These are phyloP conservation scores for Aphelenchoides bicaudatus DNA, from an alignment of 2,888 invertebrate species.

Conservation along the genomic window DNA sequence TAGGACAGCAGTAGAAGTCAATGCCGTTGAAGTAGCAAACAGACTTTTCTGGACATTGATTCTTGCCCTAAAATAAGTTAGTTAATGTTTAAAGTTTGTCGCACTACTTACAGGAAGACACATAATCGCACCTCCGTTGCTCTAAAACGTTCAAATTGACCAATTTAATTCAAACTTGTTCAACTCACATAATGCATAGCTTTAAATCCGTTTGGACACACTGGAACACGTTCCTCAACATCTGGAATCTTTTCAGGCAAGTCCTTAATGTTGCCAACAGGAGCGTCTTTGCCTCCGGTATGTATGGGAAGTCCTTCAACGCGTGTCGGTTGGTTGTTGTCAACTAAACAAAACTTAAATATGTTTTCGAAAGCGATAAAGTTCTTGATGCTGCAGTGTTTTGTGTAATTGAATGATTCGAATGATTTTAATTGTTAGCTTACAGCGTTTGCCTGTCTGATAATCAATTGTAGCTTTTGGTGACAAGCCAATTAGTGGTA, in stretches of 20 bases:
- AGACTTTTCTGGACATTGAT: conserved; percentile 55
- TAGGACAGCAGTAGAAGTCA: conserved; percentile 60
- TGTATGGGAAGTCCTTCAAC: not conserved
- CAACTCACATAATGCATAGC: conserved; percentile 37
- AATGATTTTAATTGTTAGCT: not conserved
- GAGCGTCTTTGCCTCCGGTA: conserved; percentile 1
- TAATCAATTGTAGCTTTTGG: conserved; percentile 50
- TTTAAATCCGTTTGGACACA: conserved; percentile 53
- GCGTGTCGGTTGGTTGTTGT: not conserved
- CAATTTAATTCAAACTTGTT: not conserved
- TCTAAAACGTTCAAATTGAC: conserved; percentile 22
- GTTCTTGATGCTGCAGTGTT: no score
- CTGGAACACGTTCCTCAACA: conserved; percentile 32
- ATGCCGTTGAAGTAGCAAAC: conserved; percentile 60
- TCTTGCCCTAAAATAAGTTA: no score
- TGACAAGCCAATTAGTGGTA: conserved; percentile 47
- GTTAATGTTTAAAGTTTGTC: no score
- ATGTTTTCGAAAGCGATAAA: not conserved
- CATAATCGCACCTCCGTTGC: conserved; percentile 48
- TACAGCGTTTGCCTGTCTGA: conserved; percentile 35
- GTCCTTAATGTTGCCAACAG: not conserved
- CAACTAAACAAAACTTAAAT: conserved; percentile 6
- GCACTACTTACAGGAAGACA: no score
- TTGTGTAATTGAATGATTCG: no score
- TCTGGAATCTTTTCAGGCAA: not conserved